A percentile compares a stretch with the other conserved stretches of the same genome.
Evolutionary conservation across 2,888 invertebrate genomes (phyloP).

Genomic region (Tiliacea citrago): DNA sequence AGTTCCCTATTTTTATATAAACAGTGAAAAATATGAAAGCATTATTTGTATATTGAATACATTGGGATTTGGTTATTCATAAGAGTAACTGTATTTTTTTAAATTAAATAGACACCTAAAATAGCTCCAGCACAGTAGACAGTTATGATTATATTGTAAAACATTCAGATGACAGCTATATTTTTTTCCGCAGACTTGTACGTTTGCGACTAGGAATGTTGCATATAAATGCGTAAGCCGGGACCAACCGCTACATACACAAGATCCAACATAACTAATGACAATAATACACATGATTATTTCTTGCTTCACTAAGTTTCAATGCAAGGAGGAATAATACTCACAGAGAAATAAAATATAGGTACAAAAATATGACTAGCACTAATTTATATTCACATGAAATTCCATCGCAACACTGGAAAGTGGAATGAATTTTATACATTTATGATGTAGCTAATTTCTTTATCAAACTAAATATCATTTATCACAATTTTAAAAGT

Average conservation of each 20-base stretch:
- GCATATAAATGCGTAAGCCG: slow-evolving; percentile 74
- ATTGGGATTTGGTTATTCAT: slow-evolving; percentile 17
- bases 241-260: slow-evolving; percentile 53
- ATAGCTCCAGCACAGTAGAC: slow-evolving; percentile 36
- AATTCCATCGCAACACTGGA: slow-evolving; percentile 69
- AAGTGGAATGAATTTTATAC: slow-evolving; percentile 69
- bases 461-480: slow-evolving; percentile 65
- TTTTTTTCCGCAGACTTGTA: slow-evolving; percentile 55
- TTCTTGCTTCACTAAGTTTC: slow-evolving; percentile 51
- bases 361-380: slow-evolving; percentile 80
- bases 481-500: slow-evolving; percentile 68
- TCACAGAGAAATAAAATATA: slow-evolving; percentile 66
- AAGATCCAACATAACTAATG: slow-evolving; percentile 45
- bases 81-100: slow-evolving; percentile 21
- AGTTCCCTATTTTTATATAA: slow-evolving; percentile 43
- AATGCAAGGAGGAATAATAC: slow-evolving; percentile 60
- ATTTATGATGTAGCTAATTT: slow-evolving; percentile 56
- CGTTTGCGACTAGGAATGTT: slow-evolving; percentile 78
- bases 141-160: slow-evolving; percentile 41
- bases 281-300: slow-evolving; percentile 35
- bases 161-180: slow-evolving; percentile 30
- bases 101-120: slow-evolving; percentile 12
- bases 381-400: slow-evolving; percentile 73
- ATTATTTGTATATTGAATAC: slow-evolving; percentile 24
- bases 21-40: slow-evolving; percentile 37